These are phyloP conservation scores for Protomyctophum bolini DNA, from an alignment of 2,113 vertebrate species.

Conservation along the genomic window DNA sequence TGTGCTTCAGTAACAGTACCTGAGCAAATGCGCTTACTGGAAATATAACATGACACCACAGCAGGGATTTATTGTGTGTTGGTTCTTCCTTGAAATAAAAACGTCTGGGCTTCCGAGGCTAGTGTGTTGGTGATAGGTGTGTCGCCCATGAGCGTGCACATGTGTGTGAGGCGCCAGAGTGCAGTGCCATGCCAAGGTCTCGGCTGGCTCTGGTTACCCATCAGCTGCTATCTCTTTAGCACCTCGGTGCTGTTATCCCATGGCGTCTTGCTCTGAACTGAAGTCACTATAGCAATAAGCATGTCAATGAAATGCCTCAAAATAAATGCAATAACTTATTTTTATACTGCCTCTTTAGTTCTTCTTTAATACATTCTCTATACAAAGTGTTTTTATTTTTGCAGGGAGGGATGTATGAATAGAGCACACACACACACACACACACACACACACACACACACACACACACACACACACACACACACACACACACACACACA, in stretches of 20 bases:
- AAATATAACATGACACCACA: constrained; percentile 37
- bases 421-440: no score
- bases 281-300: no score
- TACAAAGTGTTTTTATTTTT: no score
- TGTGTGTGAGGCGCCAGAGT: constrained; percentile 66
- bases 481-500: background rate
- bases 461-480: constrained; percentile 19
- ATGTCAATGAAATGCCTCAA: no score
- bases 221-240: constrained; percentile 75
- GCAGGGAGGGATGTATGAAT: no score
- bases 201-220: constrained; percentile 74
- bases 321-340: no score
- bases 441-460: constrained; percentile 2
- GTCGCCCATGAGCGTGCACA: background rate
- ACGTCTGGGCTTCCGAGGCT: no score
- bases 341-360: no score
- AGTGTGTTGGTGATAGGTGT: background rate
- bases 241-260: constrained; percentile 48
- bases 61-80: background rate
- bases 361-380: no score
- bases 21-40: background rate
- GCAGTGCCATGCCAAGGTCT: constrained; percentile 69
- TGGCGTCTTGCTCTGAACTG: no score
- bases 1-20: background rate
- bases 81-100: no score